A percentile compares a stretch with the other conserved stretches of the same genome.
Conservation (phyloP, 2,888 invertebrate species). For the Autographa pulchrina region DNA sequence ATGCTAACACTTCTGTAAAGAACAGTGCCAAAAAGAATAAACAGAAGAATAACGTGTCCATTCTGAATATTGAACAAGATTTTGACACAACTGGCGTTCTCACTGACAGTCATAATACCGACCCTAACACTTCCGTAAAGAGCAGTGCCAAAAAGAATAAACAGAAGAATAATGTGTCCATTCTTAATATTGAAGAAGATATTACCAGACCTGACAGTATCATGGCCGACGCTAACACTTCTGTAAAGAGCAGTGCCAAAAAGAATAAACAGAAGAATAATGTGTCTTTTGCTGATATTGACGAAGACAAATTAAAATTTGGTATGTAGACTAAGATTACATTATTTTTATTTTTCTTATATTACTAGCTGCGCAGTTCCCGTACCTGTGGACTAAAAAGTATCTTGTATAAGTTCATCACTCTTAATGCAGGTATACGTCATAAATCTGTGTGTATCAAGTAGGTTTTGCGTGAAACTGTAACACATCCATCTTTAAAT, state of each 20-base stretch:
- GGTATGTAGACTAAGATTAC: slow-evolving; percentile 28
- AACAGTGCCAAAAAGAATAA: slow-evolving; percentile 64
- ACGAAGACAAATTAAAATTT: slow-evolving; percentile 22
- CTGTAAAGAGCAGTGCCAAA: slow-evolving; percentile 57
- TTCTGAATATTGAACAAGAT: slow-evolving; percentile 19
- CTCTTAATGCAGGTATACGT: no score
- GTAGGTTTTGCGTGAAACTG: no score
- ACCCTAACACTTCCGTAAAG: slow-evolving; percentile 38
- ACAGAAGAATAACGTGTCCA: slow-evolving; percentile 49
- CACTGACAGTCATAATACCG: slow-evolving; percentile 11
- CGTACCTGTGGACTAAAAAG: no score
- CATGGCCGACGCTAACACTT: slow-evolving; percentile 30
- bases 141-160: slow-evolving; percentile 64
- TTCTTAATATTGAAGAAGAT: slow-evolving; percentile 19
- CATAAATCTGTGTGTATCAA: no score
- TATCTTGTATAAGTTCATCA: no score
- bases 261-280: slow-evolving; percentile 61
- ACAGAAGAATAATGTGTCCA: slow-evolving; percentile 49
- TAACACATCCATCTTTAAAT: background rate
- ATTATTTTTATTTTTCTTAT: background rate
- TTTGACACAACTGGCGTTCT: slow-evolving; percentile 65
- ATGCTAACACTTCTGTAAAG: slow-evolving; percentile 40
- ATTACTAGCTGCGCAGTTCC: background rate
- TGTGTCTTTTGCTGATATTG: slow-evolving; percentile 33
- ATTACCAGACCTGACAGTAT: slow-evolving; percentile 52